Evolutionary conservation across 2,888 invertebrate species (phyloP), one percentile per base, ranked within the genome.

Genomic region (Eupelmus urozonus): DNA sequence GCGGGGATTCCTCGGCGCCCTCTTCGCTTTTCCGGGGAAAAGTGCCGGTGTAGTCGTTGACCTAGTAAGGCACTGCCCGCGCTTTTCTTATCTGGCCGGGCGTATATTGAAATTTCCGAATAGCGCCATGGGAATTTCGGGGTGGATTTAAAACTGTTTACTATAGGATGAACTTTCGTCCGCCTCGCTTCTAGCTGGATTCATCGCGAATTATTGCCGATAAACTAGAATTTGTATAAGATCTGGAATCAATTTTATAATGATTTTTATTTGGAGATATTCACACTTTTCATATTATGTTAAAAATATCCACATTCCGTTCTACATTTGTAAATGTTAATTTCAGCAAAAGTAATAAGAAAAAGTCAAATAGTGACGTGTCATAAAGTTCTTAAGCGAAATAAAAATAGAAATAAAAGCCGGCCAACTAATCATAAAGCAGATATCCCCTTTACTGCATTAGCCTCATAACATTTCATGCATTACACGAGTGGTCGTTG

Each of bases 401-500:
- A 63, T 63, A n/a, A 20, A 45, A 49, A 45, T 63, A 13, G 18
- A 40, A 23, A 3, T 27, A 16, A 3, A 45, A 63, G 20, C 25
- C n/a, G 1, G 3, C n/a, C 23, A 11, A 23, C 51, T 29, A 66
- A 51, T 66, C 49, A 16, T 13, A 66, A 11, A 27, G 9, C 18
- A n/a, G 29, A 29, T 7, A 51, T 27, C 20, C n/a, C 65, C 27
- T 66, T 66, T 66, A 63, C 16, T 25, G 16, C 45, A n/a, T 7
- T 16, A 29, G 18, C 29, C 65, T 66, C 65, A 18, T 66, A 66
- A 66, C 27, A 51, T 66, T 66, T 66, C 65, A 18, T 66, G 65
- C 20, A 66, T 66, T 29, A 34, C 13, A 34, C 27, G 51, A 66
- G 51, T 29, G 51, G 51, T 51, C 65, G 20, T 49, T 51, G 49